Base-by-base conservation (phyloP, 2,888 invertebrate species). In the Nemotelus pantherinus region DNA sequence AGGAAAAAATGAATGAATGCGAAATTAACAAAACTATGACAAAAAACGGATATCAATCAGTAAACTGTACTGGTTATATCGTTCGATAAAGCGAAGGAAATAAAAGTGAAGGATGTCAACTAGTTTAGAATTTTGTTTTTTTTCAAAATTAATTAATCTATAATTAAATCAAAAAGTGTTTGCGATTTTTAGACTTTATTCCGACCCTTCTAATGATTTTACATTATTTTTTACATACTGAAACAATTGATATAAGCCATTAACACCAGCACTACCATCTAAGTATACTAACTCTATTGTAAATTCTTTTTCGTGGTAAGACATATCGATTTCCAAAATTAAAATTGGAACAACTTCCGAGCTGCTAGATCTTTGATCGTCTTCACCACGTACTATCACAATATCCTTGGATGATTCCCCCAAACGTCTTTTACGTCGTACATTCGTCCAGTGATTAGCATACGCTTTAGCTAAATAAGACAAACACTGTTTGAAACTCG, bases 371-470 rank as follows among this genome's bases (percentile, higher is more conserved):
- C 7, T 9, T 10, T 53, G 43, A n/a, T 47, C 72, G 47, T 39
- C 57, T 41, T 63, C 41, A n/a, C 25, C n/a, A 43, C n/a, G 10
- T 7, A 7, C 39, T 5, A 48, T 50, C 10, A 39, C 74, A 60
- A 74, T 39, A 39, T 48, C 74, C 48, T 74, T 74, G 25, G 63
- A 6, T 43, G 63, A 50, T 41, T 74, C 74, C 10, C 60, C 74
- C 4, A 43, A 43, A 7, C 74, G 74, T 9, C 74, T 47, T 60
- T 74, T 74, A 7, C 74, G 47, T 65, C 76, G 60, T 41, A 44
- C 44, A 43, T 76, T 76, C 48, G 76, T 76, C 76, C 76, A 76
- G 55, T 65, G 43, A 57, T 76, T 41, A 6, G 53, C 65, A 45
- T 65, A 76, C 9, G 76, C 76, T 53, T 76, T 76, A 3, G 64